These are phyloP conservation scores for Oophaga pumilio DNA, from an alignment of 2,113 vertebrate species.

Conservation along the genomic window DNA sequence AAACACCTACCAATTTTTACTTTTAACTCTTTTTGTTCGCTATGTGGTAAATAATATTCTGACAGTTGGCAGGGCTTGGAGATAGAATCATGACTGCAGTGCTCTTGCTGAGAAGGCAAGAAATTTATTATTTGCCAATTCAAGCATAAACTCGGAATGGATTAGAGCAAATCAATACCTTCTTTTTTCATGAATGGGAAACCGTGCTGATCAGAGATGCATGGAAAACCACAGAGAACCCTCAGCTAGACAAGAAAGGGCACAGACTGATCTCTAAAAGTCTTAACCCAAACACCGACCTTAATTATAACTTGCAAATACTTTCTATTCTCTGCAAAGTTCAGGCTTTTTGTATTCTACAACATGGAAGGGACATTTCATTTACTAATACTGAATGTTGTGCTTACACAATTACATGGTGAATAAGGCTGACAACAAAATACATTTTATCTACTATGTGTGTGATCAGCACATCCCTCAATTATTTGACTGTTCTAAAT, in stretches of 20 bases:
- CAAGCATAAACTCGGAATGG: slow-evolving; percentile 55
- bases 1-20: slow-evolving; percentile 41
- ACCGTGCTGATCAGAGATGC: slow-evolving; percentile 45
- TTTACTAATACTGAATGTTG: slow-evolving; percentile 40
- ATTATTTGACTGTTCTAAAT: not conserved
- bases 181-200: slow-evolving; percentile 48
- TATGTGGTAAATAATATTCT: slow-evolving; percentile 54
- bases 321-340: slow-evolving; percentile 53
- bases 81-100: slow-evolving; percentile 28
- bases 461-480: not conserved
- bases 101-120: slow-evolving; percentile 50
- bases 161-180: slow-evolving; percentile 55
- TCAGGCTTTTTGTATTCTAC: slow-evolving; percentile 48
- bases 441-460: not conserved
- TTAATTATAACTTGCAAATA: slow-evolving; percentile 55
- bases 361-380: slow-evolving; percentile 43
- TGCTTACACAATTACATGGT: slow-evolving; percentile 40
- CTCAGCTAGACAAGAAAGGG: slow-evolving; percentile 43
- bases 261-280: slow-evolving; percentile 41
- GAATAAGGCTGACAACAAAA: slow-evolving; percentile 24
- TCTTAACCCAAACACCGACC: slow-evolving; percentile 33
- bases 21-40: slow-evolving; percentile 32
- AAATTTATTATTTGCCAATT: slow-evolving; percentile 57
- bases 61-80: slow-evolving; percentile 44
- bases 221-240: slow-evolving; percentile 32